A percentile compares a stretch with the other conserved stretches of the same genome.
These are phyloP conservation scores for Xestia sexstrigata DNA, from an alignment of 2,888 invertebrate genomes.

Conservation along the genomic window DNA sequence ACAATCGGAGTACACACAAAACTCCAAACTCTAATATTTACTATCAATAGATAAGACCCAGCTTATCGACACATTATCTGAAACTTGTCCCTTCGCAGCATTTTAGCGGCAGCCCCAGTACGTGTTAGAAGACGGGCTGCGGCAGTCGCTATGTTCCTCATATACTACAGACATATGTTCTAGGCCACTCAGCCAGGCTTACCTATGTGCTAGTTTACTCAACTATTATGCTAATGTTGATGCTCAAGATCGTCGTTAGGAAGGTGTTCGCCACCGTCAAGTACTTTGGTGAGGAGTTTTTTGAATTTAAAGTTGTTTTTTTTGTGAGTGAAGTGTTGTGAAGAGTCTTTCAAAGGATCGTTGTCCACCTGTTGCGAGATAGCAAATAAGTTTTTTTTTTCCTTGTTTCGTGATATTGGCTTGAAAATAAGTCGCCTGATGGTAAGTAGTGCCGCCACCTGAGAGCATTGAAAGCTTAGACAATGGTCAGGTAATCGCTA, in stretches of 20 bases:
- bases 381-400: neutral
- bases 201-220: neutral
- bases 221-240: slow-evolving; percentile 33
- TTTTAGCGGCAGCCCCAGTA: slow-evolving; percentile 50
- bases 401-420: neutral
- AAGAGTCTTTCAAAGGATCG: neutral
- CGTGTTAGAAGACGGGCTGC: slow-evolving; percentile 1
- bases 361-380: neutral
- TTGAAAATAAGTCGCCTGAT: neutral
- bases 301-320: neutral
- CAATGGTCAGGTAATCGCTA: neutral
- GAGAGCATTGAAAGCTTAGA: neutral
- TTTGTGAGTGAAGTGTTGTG: slow-evolving; percentile 18
- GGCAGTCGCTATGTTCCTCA: slow-evolving; percentile 32
- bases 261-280: slow-evolving; percentile 37
- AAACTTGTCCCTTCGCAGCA: slow-evolving; percentile 35
- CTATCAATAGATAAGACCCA: slow-evolving; percentile 53
- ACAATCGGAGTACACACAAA: neutral
- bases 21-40: slow-evolving; percentile 28
- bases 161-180: neutral
- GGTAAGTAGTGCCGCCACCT: neutral
- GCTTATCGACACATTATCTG: slow-evolving; percentile 47
- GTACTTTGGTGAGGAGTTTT: slow-evolving; percentile 46
- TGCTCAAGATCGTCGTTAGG: slow-evolving; percentile 35
- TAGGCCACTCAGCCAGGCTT: neutral